phyloP scores from a whole-genome alignment of 2,888 invertebrate genomes.

The Parnassius glacialis region DNA sequence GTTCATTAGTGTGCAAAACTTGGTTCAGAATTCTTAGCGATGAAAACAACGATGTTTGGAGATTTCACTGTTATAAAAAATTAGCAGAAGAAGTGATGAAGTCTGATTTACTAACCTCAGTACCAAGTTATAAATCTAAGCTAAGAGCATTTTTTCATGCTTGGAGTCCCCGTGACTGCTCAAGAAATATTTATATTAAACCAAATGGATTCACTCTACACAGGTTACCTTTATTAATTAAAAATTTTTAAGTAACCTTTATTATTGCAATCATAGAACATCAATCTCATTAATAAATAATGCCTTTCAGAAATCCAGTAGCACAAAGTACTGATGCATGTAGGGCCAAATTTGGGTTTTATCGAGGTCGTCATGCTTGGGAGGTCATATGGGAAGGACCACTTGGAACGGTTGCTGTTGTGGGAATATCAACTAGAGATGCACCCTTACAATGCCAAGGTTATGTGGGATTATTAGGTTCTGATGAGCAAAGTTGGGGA shows the following conservation, averaged over 20 bases:
- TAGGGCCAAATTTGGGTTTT: conserved; percentile 94
- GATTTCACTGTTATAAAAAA: conserved; percentile 91
- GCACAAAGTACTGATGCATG: conserved; percentile 99
- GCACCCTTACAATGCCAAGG: conserved; percentile 96
- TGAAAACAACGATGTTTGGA: conserved; percentile 98
- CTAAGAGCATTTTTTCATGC: conserved; percentile 95
- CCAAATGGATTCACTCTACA: conserved; percentile 98
- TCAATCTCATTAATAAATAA: not conserved
- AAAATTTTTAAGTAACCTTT: conserved; percentile 10
- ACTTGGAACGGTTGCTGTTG: conserved; percentile 97
- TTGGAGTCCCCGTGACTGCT: conserved; percentile 99
- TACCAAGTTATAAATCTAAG: conserved; percentile 95
- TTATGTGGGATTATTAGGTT: conserved; percentile 96
- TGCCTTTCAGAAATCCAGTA: conserved; percentile 90
- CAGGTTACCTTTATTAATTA: conserved; percentile 77
- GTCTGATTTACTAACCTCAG: conserved; percentile 93
- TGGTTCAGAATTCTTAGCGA: conserved; percentile 95
- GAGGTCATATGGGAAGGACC: conserved; percentile 99
- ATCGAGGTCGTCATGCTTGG: conserved; percentile 97
- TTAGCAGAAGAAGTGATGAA: conserved; percentile 92
- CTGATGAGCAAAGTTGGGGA: conserved; percentile 99
- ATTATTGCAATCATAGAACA: not conserved
- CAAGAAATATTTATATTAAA: conserved; percentile 97
- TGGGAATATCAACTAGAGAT: conserved; percentile 97
- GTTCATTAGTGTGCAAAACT: conserved; percentile 94